A percentile compares a stretch with the other conserved stretches of the same genome.
Evolutionary conservation across 2,888 invertebrate genomes (phyloP).

Genomic region (Slavum lentiscoides): DNA sequence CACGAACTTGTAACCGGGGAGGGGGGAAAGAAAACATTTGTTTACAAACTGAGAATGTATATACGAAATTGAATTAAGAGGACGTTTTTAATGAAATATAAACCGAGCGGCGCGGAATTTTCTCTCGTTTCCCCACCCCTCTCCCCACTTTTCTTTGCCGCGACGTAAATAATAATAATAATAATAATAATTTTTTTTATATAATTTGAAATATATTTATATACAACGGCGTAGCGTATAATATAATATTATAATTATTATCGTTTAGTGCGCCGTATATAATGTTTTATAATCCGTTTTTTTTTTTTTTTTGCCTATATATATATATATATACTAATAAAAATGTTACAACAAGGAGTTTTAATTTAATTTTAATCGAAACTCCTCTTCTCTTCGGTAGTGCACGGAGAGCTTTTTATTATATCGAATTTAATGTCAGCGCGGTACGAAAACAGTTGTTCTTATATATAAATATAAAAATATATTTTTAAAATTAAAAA

Average conservation of each 20-base stretch:
- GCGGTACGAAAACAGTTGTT: conserved; percentile 12
- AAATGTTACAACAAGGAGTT: neutral
- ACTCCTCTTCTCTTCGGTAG: neutral
- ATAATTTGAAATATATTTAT: too few relatives aligned
- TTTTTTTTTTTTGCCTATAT: neutral
- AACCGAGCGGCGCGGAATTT: too few relatives aligned
- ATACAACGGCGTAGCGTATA: too few relatives aligned
- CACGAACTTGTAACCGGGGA: neutral
- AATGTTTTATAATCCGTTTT: neutral
- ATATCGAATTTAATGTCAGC: neutral
- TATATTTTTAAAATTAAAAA: conserved; percentile 14
- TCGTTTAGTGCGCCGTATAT: too few relatives aligned
- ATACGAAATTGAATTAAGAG: neutral
- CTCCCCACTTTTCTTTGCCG: too few relatives aligned
- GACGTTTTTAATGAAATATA: neutral
- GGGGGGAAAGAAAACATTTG: neutral
- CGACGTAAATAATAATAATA: too few relatives aligned
- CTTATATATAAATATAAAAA: neutral
- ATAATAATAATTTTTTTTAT: too few relatives aligned
- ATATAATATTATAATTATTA: too few relatives aligned
- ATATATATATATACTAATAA: neutral
- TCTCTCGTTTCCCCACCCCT: too few relatives aligned
- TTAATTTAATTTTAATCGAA: conserved; percentile 20
- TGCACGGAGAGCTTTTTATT: neutral
- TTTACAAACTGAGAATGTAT: neutral